Evolutionary conservation across 2,797 vertebrate genomes (phyloP).

Genomic region (Gymnoscopelus microlampas): DNA sequence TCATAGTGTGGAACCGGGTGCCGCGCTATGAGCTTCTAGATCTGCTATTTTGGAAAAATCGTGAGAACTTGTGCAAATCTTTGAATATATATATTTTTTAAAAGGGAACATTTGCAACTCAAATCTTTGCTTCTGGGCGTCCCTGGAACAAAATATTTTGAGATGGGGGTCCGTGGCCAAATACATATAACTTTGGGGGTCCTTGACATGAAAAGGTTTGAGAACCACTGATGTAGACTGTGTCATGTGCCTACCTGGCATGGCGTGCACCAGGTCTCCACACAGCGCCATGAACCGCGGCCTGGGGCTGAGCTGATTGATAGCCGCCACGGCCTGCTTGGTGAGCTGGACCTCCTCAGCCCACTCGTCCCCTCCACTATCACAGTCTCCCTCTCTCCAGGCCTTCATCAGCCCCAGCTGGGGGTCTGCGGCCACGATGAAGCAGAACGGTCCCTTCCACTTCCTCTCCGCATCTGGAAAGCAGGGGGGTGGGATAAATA

Average conservation of each 20-base stretch:
- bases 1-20: no score
- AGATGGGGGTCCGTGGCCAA: no score
- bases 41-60: no score
- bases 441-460: constrained; percentile 93
- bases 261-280: constrained; percentile 93
- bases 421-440: constrained; percentile 94
- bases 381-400: constrained; percentile 86
- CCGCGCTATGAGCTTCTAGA: no score
- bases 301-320: constrained; percentile 87
- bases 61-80: no score
- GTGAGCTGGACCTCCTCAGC: constrained; percentile 88
- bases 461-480: constrained; percentile 83
- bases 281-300: constrained; percentile 93
- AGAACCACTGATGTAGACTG: not conserved
- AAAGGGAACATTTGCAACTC: no score
- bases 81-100: no score
- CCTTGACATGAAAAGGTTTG: no score
- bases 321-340: constrained; percentile 85
- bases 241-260: constrained; percentile 86
- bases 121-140: no score
- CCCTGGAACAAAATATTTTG: no score
- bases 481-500: no score
- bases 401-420: constrained; percentile 98
- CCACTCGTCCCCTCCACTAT: constrained; percentile 90
- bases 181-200: no score